phyloP scores from a whole-genome alignment of 2,888 invertebrate species.

The Drosophila nr. fundita region DNA sequence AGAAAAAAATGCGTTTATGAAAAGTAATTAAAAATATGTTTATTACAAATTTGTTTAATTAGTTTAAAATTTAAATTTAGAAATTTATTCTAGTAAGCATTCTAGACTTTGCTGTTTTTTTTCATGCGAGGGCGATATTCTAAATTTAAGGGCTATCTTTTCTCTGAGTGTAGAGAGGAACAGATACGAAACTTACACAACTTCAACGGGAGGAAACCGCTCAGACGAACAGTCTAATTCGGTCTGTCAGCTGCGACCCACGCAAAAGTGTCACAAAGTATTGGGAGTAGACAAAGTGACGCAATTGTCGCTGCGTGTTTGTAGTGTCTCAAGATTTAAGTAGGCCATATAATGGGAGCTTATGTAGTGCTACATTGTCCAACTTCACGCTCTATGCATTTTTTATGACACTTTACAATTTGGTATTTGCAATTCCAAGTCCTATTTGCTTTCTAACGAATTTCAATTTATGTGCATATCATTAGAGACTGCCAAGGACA shows the following conservation, averaged over 20 bases:
- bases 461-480: slow-evolving; percentile 65
- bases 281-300: slow-evolving; percentile 59
- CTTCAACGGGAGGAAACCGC: slow-evolving; percentile 10
- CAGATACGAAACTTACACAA: slow-evolving; percentile 31
- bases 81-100: too few species aligned
- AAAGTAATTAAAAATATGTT: too few species aligned
- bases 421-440: slow-evolving; percentile 41
- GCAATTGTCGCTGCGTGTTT: slow-evolving; percentile 58
- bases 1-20: background rate
- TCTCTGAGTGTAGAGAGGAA: background rate
- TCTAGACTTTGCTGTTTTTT: too few species aligned
- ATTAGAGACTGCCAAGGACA: slow-evolving; percentile 46
- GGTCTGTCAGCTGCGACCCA: slow-evolving; percentile 4
- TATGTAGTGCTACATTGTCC: slow-evolving; percentile 31
- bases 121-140: too few species aligned
- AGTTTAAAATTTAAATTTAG: too few species aligned
- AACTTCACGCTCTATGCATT: slow-evolving; percentile 35
- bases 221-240: slow-evolving; percentile 1
- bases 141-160: background rate
- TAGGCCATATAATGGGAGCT: slow-evolving; percentile 30
- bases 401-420: slow-evolving; percentile 32
- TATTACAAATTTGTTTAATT: too few species aligned
- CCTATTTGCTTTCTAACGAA: slow-evolving; percentile 32
- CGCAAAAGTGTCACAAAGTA: slow-evolving; percentile 26
- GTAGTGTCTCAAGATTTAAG: slow-evolving; percentile 35